Evolutionary conservation across 1,140 invertebrate species (phyloP).

Genomic region (Platyscapa corneri): DNA sequence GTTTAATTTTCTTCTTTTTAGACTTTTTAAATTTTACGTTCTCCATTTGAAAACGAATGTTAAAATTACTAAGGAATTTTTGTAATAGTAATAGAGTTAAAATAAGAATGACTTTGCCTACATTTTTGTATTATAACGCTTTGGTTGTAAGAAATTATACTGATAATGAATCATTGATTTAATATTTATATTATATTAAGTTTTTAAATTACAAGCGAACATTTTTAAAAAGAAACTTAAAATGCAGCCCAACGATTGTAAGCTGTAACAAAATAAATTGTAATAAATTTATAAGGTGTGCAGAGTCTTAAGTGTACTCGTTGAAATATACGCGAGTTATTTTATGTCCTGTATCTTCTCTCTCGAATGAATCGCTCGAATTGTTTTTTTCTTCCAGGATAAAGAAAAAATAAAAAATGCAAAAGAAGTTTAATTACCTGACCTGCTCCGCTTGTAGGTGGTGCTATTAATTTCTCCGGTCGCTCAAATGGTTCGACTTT

Average conservation of each 20-base stretch:
- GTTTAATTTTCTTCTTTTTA: neutral
- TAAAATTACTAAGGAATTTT: neutral
- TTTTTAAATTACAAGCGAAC: too few relatives aligned
- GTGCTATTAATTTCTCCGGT: slow-evolving; percentile 7
- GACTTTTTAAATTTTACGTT: neutral
- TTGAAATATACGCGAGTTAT: neutral
- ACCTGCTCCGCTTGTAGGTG: slow-evolving; percentile 13
- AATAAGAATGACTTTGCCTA: neutral
- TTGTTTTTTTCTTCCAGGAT: neutral
- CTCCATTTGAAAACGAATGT: neutral
- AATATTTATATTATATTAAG: neutral
- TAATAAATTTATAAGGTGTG: too few relatives aligned
- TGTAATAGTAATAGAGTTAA: neutral
- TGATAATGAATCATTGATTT: neutral
- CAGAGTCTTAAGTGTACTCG: neutral
- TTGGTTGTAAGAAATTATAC: neutral
- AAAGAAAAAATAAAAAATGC: neutral
- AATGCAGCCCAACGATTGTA: too few relatives aligned
- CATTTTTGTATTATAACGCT: neutral
- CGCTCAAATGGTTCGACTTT: neutral
- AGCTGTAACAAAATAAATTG: too few relatives aligned
- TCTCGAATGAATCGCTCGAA: neutral
- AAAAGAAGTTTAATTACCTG: slow-evolving; percentile 14
- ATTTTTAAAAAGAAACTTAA: too few relatives aligned
- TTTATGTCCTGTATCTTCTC: neutral